Conservation (phyloP, 2,113 vertebrate genomes). For the Recurvirostra avosetta region DNA sequence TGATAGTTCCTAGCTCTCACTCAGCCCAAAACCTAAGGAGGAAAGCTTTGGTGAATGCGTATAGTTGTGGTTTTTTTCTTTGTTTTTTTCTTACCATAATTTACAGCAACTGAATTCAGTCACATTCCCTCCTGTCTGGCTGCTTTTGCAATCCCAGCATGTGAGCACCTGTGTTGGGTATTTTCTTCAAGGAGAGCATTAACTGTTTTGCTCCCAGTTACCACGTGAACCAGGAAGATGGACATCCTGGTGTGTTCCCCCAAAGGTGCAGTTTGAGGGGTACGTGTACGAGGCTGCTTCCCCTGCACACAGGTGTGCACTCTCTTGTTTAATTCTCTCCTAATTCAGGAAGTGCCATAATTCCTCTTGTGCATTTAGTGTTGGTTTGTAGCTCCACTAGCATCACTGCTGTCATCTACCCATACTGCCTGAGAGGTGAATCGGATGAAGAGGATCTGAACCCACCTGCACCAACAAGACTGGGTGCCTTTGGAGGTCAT, state of each 20-base stretch:
- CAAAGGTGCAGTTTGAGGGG: accelerated
- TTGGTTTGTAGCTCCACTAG: background rate
- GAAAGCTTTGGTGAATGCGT: background rate
- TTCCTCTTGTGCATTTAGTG: background rate
- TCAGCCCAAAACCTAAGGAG: background rate
- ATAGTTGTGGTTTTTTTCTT: background rate
- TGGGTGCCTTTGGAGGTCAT: background rate
- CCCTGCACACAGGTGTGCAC: background rate
- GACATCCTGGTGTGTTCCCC: background rate
- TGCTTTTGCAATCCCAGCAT: background rate
- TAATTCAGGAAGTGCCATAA: background rate
- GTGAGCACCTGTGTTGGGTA: background rate
- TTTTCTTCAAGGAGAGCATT: background rate
- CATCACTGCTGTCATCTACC: background rate
- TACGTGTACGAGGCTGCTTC: accelerated
- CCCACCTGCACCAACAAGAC: accelerated
- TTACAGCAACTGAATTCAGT: background rate
- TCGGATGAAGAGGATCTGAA: accelerated
- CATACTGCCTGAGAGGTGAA: background rate
- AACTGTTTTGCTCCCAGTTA: background rate
- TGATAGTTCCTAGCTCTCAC: background rate
- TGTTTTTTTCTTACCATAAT: background rate
- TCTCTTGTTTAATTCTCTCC: background rate
- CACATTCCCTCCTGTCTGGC: background rate
- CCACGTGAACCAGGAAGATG: no score